Conservation (phyloP, 2,888 invertebrate genomes). For the Sisyra nigra region DNA sequence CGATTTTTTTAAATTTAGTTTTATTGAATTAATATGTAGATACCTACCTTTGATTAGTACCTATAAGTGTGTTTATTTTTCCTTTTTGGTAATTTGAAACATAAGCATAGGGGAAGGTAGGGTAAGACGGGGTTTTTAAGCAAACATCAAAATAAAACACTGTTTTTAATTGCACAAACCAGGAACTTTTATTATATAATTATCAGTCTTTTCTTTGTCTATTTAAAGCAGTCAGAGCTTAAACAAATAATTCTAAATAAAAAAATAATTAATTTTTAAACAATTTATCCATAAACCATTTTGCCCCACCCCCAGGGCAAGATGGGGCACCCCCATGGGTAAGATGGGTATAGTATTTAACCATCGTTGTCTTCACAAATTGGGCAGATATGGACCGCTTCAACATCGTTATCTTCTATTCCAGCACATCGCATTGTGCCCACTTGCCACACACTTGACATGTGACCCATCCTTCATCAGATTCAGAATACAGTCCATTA, state of each 20-base stretch:
- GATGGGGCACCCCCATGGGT: no score
- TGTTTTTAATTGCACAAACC: neutral
- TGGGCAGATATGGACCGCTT: slow-evolving; percentile 4
- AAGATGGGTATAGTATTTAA: neutral
- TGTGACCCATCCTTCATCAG: slow-evolving; percentile 2
- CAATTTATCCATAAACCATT: no score
- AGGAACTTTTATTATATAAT: neutral
- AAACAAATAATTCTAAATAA: neutral
- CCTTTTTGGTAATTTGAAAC: no score
- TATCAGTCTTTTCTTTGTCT: neutral
- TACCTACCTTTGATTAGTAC: no score
- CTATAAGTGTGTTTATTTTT: no score
- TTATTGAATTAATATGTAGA: no score
- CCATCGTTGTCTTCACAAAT: neutral
- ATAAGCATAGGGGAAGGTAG: neutral
- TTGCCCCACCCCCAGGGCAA: neutral
- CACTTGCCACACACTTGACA: neutral
- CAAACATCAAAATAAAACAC: neutral
- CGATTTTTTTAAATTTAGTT: no score
- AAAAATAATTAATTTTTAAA: no score
- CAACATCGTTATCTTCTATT: slow-evolving; percentile 1
- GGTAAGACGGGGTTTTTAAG: neutral
- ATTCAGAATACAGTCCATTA: neutral
- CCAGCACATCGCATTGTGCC: neutral
- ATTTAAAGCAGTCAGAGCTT: neutral